Base-by-base conservation (phyloP, 37 sponge, comb jelly and placozoan species). In the Aphrocallistes beatrix region DNA sequence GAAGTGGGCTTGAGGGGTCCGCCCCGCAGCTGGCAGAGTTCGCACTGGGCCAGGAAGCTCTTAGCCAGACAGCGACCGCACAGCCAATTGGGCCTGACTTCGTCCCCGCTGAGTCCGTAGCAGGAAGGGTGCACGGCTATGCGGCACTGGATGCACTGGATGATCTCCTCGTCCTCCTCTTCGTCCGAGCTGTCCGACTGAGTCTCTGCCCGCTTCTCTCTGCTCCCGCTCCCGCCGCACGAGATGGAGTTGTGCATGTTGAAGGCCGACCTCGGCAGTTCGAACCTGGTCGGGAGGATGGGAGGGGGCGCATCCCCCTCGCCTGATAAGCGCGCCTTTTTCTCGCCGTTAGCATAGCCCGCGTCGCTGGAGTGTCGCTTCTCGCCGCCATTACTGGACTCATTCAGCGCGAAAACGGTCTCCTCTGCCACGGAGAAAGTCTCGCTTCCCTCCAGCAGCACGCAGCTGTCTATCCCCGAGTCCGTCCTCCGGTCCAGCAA, bases 1-100 rank as follows among this genome's bases (percentile, higher is more conserved):
- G 38, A 87, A 0, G 93, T 92, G 9, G 87, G 87, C 86, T 96
- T 92, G 19, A 96, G 91, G 23, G 94, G 93, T 32, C 97, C 97
- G 28, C 97, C 94, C 38, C 97, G 50, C 86, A 96, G 36, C 38
- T 82, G 39, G 88, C 97, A 96, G 37, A 94, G 85, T 85, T 85
- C 86, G 60, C 97, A 96, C 39, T 90, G 91, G 40, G 90, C 88
- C 30, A 81, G 37, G 32, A 83, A 37, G 0, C 75, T 85, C 39
- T 91, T 88, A 16, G 38, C 39, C 17, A 37, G 38, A 50, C 95
- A 94, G 10, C 93, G 81, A n/a, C 36, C 19, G 48, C 95, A 94
- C 3, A 82, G 34, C 95, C 95, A 94, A 0, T 51, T 17, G 47
- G 38, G 42, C 8, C 37, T 50, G 84, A 21, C 83, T 38, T 1